These are phyloP conservation scores for Hirtodrosophila alboralis DNA, from an alignment of 2,888 invertebrate species.

Conservation along the genomic window DNA sequence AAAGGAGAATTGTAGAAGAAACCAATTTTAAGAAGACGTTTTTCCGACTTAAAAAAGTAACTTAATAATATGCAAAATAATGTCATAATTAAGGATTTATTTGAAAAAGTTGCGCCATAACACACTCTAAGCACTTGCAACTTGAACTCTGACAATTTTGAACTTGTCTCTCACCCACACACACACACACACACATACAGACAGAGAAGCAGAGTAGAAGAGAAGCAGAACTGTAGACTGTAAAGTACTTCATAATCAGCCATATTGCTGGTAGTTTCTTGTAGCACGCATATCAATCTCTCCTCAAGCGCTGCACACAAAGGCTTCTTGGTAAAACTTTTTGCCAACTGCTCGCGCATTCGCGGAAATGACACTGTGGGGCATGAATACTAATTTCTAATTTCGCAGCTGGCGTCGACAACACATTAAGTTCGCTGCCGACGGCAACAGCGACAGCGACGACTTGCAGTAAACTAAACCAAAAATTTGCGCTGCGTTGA, in stretches of 20 bases:
- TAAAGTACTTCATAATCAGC: constrained; percentile 65
- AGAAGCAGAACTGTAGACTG: constrained; percentile 13
- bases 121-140: constrained; percentile 56
- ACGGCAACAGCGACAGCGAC: constrained; percentile 19
- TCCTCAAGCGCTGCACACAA: constrained; percentile 38
- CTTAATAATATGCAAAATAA: constrained; percentile 81
- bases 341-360: constrained; percentile 64
- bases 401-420: constrained; percentile 74
- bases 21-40: constrained; percentile 16
- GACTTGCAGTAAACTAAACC: constrained; percentile 64
- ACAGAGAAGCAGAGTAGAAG: too few species aligned
- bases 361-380: constrained; percentile 82
- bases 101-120: constrained; percentile 71
- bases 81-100: constrained; percentile 82
- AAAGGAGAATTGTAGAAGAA: neutral
- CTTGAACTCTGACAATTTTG: constrained; percentile 67
- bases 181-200: neutral
- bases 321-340: constrained; percentile 52
- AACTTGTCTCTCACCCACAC: constrained; percentile 48
- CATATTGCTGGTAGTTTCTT: constrained; percentile 58
- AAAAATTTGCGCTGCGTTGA: constrained; percentile 66
- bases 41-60: constrained; percentile 10
- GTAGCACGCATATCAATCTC: constrained; percentile 58
- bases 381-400: constrained; percentile 83
- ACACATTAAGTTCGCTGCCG: constrained; percentile 67